Evolutionary conservation across 1,140 invertebrate genomes (phyloP).

Genomic region (Rhagoletis zephyria): DNA sequence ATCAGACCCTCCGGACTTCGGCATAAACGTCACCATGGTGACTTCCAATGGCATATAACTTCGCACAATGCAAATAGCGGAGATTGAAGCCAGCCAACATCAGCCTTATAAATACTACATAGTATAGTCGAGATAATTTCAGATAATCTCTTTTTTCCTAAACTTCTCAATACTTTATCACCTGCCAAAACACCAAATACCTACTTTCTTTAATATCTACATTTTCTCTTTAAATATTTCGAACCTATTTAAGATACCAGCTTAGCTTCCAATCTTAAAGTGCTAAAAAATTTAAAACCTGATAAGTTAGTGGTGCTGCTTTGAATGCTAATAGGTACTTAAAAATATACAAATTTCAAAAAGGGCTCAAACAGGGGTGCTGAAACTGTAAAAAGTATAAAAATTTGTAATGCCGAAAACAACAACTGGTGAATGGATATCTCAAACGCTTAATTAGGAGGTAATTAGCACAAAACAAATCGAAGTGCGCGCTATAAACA

Average conservation of each 20-base stretch:
- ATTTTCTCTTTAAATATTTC: neutral
- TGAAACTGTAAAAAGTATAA: neutral
- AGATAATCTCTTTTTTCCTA: too few species aligned
- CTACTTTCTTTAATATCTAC: neutral
- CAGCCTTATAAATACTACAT: too few species aligned
- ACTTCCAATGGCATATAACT: too few species aligned
- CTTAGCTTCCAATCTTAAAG: neutral
- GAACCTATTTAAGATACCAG: slow-evolving; percentile 37
- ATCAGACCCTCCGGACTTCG: too few species aligned
- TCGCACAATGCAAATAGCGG: too few species aligned
- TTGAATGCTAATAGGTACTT: neutral
- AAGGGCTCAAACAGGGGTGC: too few species aligned
- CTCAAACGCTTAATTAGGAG: slow-evolving; percentile 25
- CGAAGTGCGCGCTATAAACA: neutral
- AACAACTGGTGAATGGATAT: neutral
- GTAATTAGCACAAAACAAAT: neutral
- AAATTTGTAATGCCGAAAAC: neutral
- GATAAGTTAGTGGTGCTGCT: slow-evolving; percentile 6
- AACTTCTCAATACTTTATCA: too few species aligned
- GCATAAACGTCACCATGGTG: too few species aligned
- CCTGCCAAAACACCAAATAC: too few species aligned
- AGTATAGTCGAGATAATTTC: too few species aligned
- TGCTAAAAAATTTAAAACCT: slow-evolving; percentile 2
- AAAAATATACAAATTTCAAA: neutral
- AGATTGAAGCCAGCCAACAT: too few species aligned